Conservation (phyloP, 2,797 vertebrate species). For the Podargus strigoides region DNA sequence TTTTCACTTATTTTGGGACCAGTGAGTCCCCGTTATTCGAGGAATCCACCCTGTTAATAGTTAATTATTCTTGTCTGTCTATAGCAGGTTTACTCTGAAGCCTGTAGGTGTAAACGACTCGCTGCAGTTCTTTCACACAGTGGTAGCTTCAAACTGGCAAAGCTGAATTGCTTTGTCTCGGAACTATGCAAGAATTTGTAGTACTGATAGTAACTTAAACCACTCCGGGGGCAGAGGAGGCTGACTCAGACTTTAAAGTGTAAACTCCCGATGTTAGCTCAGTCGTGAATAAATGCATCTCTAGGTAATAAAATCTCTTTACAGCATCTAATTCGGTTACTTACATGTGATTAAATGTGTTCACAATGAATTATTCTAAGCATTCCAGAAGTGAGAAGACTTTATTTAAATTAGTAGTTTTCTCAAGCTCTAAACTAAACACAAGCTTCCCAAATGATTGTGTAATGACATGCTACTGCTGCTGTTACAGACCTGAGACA, state of each 20-base stretch:
- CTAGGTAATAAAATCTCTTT: conserved; percentile 41
- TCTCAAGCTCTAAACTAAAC: neutral
- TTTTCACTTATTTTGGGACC: conserved; percentile 21
- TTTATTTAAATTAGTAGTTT: neutral
- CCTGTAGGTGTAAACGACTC: neutral
- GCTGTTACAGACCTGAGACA: neutral
- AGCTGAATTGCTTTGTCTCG: neutral
- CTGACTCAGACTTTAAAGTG: conserved; percentile 8
- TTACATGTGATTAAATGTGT: conserved; percentile 18
- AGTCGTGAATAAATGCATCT: conserved; percentile 28
- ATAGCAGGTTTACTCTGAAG: neutral
- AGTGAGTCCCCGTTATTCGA: neutral
- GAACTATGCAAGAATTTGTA: conserved; percentile 4
- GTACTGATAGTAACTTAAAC: neutral
- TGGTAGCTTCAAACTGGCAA: conserved; percentile 2
- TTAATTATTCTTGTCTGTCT: neutral
- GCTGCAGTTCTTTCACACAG: neutral
- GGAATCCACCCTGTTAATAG: neutral
- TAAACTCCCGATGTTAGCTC: neutral
- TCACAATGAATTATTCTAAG: conserved; percentile 31
- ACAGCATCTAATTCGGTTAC: conserved; percentile 22
- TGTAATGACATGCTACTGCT: neutral
- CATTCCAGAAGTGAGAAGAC: neutral
- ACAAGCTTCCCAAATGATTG: neutral
- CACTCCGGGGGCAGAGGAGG: neutral